Percentiles rank a stretch among this genome's conserved stretches.
Evolutionary conservation across 2,797 vertebrate species (phyloP).

Genomic region (Channa striata): DNA sequence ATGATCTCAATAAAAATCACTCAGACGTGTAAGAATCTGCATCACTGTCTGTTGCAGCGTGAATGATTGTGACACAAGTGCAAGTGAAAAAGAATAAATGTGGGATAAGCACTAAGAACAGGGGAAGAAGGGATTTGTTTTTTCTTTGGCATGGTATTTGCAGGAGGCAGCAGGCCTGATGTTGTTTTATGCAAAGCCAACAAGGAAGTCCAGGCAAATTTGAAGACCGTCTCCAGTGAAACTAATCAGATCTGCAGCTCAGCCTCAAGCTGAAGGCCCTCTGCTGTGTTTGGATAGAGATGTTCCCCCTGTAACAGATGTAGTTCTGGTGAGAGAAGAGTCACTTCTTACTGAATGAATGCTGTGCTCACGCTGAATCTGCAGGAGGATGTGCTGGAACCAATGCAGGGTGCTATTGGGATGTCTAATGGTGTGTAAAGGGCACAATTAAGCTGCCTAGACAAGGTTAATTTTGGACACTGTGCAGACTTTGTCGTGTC

Average conservation of each 20-base stretch:
- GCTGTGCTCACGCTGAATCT: constrained; percentile 10
- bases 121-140: constrained; percentile 33
- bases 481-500: constrained; percentile 12
- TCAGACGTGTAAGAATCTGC: constrained; percentile 3
- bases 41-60: background rate
- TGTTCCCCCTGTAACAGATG: constrained; percentile 32
- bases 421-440: constrained; percentile 32
- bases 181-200: constrained; percentile 40
- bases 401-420: constrained; percentile 2
- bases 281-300: constrained; percentile 16
- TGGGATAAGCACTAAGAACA: constrained; percentile 11
- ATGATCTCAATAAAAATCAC: background rate
- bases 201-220: constrained; percentile 36
- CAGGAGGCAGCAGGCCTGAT: constrained; percentile 23
- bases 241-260: constrained; percentile 24
- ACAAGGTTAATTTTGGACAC: constrained; percentile 19
- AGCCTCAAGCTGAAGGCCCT: constrained; percentile 10
- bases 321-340: background rate
- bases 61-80: constrained; percentile 22
- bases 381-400: background rate
- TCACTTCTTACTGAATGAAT: background rate
- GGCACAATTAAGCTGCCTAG: constrained; percentile 19
- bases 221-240: constrained; percentile 13
- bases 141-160: constrained; percentile 34
- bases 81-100: constrained; percentile 20